Evolutionary conservation across 2,888 invertebrate species (phyloP), one percentile per base, ranked within the genome.

Genomic region (Caenorhabditis sp.): DNA sequence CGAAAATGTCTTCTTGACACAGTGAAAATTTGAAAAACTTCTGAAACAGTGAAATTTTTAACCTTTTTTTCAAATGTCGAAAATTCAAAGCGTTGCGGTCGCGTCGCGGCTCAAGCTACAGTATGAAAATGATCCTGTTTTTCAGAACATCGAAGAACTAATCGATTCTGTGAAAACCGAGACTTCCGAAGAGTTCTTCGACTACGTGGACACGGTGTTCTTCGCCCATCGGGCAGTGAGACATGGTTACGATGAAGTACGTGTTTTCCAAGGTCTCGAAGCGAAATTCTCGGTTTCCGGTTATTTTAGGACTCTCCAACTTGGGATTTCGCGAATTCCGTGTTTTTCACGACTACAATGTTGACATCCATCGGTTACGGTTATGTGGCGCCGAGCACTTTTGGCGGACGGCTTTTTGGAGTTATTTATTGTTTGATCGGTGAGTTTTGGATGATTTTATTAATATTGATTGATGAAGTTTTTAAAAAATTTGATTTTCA

Each of bases 351-450:
- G 4, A 85, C 87, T 1, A 88, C 88, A 22, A 87, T 87, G 85
- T 60, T 88, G 2, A 88, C 88, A 18, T 88, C 88, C 8, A 88
- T 88, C 44, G 88, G 90, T 3, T 90, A 89, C 53, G 90, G 90
- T 2, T 90, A 87, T 51, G 89, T 90, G 18, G 90, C 88, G 24
- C 90, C 90, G 18, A 85, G 83, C 28, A 90, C 90, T 0, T 88
- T 89, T 68, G 85, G 87, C 2, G 96, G 97, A 26, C 96, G 96
- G 93, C 93, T 96, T 64, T 96, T 96, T 93, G 96, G 96, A 93
- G 95, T 97, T 92, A 92, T 95, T 70, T 96, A 96, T 93, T 96
- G 96, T 0, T 92, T 95, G 79, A 93, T 96, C 65, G 93, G 90
- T 88, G 26, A 51, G 65, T 47, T 47, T 15, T 32, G n/a, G 2